Percentiles rank a stretch among this genome's conserved stretches.
phyloP scores from a whole-genome alignment of 2,888 invertebrate species.

The Epiblema foenella region DNA sequence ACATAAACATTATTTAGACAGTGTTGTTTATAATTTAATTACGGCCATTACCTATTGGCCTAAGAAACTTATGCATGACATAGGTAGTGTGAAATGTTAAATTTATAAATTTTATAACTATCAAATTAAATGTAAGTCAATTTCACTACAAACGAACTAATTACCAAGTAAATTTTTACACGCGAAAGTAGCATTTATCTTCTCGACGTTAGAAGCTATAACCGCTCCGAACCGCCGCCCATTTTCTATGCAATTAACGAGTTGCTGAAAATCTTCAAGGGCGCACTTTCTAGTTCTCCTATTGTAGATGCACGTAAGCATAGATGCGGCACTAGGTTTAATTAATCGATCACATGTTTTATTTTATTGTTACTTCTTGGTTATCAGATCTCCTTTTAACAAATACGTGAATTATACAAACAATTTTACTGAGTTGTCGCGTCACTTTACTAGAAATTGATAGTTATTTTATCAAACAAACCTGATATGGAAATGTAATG shows the following conservation, averaged over 20 bases:
- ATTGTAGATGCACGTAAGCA: constrained; percentile 46
- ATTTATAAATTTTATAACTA: not conserved
- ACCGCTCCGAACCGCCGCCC: constrained; percentile 26
- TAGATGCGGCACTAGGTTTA: constrained; percentile 15
- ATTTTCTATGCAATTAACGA: constrained; percentile 54
- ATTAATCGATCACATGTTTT: not conserved
- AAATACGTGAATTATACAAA: not conserved
- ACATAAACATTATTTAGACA: constrained; percentile 5
- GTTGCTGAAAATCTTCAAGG: constrained; percentile 68
- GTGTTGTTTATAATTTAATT: not conserved
- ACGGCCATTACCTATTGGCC: not conserved
- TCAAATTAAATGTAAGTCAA: not conserved
- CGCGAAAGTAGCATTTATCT: constrained; percentile 34
- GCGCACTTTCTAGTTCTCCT: constrained; percentile 59
- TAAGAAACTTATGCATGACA: not conserved
- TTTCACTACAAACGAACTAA: constrained; percentile 41
- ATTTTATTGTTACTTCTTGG: not conserved
- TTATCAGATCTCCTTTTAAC: not conserved
- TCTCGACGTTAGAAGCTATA: constrained; percentile 15
- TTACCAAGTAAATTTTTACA: constrained; percentile 27
- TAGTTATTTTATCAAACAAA: not conserved
- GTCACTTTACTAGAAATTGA: not conserved
- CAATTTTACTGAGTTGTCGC: not conserved
- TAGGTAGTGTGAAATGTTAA: too few species aligned
- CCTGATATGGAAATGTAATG: not conserved